Conservation (phyloP, 2,888 invertebrate species). For the Cryptocheilus praepositus region DNA sequence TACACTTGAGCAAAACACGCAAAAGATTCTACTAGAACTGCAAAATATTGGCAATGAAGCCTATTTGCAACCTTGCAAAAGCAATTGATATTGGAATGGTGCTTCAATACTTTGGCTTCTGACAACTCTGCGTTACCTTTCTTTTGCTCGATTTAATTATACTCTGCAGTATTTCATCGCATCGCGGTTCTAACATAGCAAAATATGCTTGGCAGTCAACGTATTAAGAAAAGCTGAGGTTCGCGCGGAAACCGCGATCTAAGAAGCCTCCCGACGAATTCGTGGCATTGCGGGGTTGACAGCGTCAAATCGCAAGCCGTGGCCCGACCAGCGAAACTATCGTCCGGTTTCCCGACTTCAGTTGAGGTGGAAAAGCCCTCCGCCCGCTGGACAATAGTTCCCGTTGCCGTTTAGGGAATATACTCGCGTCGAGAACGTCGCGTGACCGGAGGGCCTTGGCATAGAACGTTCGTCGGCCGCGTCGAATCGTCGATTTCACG, state of each 20-base stretch:
- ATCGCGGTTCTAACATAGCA: too few relatives aligned
- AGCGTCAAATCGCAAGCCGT: constrained; percentile 60
- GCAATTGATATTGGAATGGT: too few relatives aligned
- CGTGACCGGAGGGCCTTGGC: constrained; percentile 58
- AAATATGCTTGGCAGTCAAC: too few relatives aligned
- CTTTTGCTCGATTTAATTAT: too few relatives aligned
- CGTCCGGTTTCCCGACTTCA: constrained; percentile 23
- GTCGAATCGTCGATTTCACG: constrained; percentile 74
- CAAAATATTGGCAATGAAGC: too few relatives aligned
- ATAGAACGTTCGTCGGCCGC: constrained; percentile 69
- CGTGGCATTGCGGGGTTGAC: constrained; percentile 46
- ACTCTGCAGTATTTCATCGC: too few relatives aligned
- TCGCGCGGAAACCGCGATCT: constrained; percentile 14
- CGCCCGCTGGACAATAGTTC: constrained; percentile 55
- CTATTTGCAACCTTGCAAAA: too few relatives aligned
- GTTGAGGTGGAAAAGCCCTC: constrained; percentile 1
- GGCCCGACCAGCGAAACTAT: constrained; percentile 48
- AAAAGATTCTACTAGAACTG: too few relatives aligned
- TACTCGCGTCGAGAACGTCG: constrained; percentile 60
- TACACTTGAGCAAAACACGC: too few relatives aligned
- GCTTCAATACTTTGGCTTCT: too few relatives aligned
- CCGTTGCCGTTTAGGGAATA: constrained; percentile 59
- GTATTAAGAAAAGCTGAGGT: too few relatives aligned
- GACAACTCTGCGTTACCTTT: too few relatives aligned
- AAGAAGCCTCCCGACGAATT: constrained; percentile 16